phyloP scores from a whole-genome alignment of 2,113 vertebrate genomes.

The Lutjanus erythropterus region DNA sequence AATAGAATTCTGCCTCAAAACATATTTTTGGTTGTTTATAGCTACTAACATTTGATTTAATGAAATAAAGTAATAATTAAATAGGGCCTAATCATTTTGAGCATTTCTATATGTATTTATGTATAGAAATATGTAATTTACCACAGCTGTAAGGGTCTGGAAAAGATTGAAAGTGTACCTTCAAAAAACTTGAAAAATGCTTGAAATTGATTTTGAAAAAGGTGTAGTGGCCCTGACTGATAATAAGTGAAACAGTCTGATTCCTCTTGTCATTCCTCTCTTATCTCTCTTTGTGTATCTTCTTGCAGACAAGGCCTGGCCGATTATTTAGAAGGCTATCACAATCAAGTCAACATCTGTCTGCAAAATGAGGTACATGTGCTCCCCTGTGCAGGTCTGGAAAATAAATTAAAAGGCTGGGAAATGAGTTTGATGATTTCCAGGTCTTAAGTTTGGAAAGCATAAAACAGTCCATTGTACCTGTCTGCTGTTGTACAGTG shows the following conservation, averaged over 20 bases:
- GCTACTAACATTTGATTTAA: too few relatives aligned
- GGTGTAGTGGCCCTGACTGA: too few relatives aligned
- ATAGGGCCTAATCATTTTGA: too few relatives aligned
- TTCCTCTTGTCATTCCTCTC: background rate
- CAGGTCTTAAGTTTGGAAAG: conserved; percentile 1
- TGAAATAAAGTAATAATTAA: too few relatives aligned
- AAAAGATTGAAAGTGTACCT: too few relatives aligned
- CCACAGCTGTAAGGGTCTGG: too few relatives aligned
- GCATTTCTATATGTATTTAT: too few relatives aligned
- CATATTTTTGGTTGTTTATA: too few relatives aligned
- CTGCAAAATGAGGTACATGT: conserved; percentile 90
- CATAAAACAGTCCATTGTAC: background rate
- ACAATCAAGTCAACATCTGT: conserved; percentile 89
- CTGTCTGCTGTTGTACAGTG: background rate
- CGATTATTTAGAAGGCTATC: conserved; percentile 91
- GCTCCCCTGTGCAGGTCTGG: background rate
- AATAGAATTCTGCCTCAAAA: too few relatives aligned
- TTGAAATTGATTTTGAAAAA: too few relatives aligned
- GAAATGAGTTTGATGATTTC: conserved; percentile 16
- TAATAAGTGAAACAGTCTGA: background rate
- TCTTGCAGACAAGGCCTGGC: conserved; percentile 89
- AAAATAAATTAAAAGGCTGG: background rate
- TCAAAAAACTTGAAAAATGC: too few relatives aligned
- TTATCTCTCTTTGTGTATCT: conserved; percentile 1
- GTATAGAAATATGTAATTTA: too few relatives aligned